Evolutionary conservation across 2,888 invertebrate genomes (phyloP), one percentile per base, ranked within the genome.

Genomic region (Drosophila sordidula): DNA sequence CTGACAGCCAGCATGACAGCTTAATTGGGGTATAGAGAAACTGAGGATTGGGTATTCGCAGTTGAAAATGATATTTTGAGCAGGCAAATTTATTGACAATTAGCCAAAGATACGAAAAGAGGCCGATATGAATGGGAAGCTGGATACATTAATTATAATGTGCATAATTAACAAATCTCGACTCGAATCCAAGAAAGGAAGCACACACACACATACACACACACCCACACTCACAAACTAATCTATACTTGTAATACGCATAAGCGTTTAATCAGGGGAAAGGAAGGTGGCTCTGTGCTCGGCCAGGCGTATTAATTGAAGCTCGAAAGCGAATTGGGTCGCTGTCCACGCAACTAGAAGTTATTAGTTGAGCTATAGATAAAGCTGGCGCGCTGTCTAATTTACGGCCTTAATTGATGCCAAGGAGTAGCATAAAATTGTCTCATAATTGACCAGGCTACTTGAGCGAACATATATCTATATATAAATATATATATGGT

Each of bases 71-170:
- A 87, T 88, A 78, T 87, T 88, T 80, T 62, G 68, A 68, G 78
- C 81, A 66, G 54, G 86, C 71, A 80, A 89, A 89, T 87, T 79
- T 80, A 87, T 89, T 83, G 87, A 84, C 79, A 87, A 85, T 89
- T 79, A 83, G 73, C 77, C 36, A 36, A 66, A 36, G 34, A 47
- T n/a, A 34, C 38, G 44, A 44, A 52, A 34, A 42, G 55, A 46
- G 46, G 38, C 3, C 25, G 44, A 34, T 12, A 56, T 14, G 42
- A 26, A 29, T 5, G 16, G 16, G 36, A 8, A 38, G 29, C 49
- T 52, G 47, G 63, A 49, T 38, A 52, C 87, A 83, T 83, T 83
- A 83, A 83, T 83, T 88, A 88, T 80, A 84, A 70, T 65, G 66
- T 77, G 72, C 87, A 83, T 83, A 83, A 83, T 83, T 88, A 88